Base-by-base conservation (phyloP, 2,888 invertebrate species). In the Cephus rjabovi region DNA sequence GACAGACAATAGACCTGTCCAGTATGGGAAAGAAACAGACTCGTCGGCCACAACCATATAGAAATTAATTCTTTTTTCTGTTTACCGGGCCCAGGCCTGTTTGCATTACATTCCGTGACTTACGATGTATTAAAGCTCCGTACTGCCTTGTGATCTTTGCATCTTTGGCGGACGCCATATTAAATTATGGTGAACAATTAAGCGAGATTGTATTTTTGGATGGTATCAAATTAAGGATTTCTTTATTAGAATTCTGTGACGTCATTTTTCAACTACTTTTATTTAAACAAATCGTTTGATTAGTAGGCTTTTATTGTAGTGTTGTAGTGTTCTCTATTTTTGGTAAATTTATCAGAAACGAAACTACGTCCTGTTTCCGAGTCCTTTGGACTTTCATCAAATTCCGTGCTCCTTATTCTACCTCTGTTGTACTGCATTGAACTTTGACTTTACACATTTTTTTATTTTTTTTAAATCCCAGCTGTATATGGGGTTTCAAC, bases 21-120 rank as follows among this genome's bases (percentile, higher is more conserved):
- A 93, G 93, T 79, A 94, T 95, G 94, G 95, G 95, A 82, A 96
- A 95, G 89, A 95, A 95, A 88, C 89, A 90, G 75, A 94, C 95
- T 74, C 94, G 94, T 86, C 94, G 95, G 91, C 96, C 95, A 82
- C 94, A 93, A 85, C 93, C 93, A 88, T 92, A 93, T 83, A 91
- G 92, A 87, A 93, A 93, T 91, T 92, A 92, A 81, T 30, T 56
- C 6, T 40, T 23, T 23, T 23, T 9, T 56, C 0, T 56, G 23
- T 23, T 56, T 56, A 23, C 9, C 56, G 23, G 56, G 56, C 56
- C 23, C 56, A 56, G 23, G 9, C 56, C 56, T 56, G 23, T 56
- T 23, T 23, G 2, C 56, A 56, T 56, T 23, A 56, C 23, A 23
- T 56, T 23, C 23, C 23, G 15, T 56, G 23, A 23, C 56, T 23